Evolutionary conservation across 1,140 invertebrate genomes (phyloP).

Genomic region (Drosophila tsacasi): DNA sequence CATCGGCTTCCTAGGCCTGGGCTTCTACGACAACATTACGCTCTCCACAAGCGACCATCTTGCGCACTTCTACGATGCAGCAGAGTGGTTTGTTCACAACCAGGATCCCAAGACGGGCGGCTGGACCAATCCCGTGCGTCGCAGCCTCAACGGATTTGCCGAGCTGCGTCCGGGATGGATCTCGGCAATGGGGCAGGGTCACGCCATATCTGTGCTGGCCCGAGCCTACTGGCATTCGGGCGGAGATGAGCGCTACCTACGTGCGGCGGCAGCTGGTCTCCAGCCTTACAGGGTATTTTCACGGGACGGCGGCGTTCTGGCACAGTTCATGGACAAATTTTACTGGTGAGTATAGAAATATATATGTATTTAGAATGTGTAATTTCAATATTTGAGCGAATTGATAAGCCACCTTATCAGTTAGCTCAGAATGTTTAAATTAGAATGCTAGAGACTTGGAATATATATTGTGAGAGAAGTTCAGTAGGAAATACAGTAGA

Average conservation of each 20-base stretch:
- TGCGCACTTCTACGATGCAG: conserved; percentile 95
- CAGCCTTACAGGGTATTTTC: conserved; percentile 91
- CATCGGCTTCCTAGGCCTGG: conserved; percentile 87
- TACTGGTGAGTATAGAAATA: conserved; percentile 86
- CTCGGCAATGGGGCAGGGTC: conserved; percentile 99
- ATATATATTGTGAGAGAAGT: too few species aligned
- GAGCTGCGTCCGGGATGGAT: conserved; percentile 96
- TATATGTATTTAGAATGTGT: background rate
- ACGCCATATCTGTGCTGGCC: conserved; percentile 96
- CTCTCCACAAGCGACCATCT: conserved; percentile 93
- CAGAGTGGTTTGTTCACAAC: conserved; percentile 95
- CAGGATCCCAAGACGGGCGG: conserved; percentile 93
- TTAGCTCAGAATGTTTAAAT: background rate
- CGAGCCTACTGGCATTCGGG: conserved; percentile 94
- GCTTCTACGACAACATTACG: conserved; percentile 93
- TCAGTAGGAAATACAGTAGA: too few species aligned
- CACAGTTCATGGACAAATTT: conserved; percentile 93
- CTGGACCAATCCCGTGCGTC: conserved; percentile 94
- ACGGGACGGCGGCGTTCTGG: conserved; percentile 92
- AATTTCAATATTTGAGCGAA: background rate
- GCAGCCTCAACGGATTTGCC: conserved; percentile 91
- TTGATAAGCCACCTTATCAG: background rate
- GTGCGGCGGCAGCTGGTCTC: conserved; percentile 92
- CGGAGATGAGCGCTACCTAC: conserved; percentile 91
- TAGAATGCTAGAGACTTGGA: background rate